phyloP scores from a whole-genome alignment of 2,113 vertebrate species.

The Chaetops frenatus region DNA sequence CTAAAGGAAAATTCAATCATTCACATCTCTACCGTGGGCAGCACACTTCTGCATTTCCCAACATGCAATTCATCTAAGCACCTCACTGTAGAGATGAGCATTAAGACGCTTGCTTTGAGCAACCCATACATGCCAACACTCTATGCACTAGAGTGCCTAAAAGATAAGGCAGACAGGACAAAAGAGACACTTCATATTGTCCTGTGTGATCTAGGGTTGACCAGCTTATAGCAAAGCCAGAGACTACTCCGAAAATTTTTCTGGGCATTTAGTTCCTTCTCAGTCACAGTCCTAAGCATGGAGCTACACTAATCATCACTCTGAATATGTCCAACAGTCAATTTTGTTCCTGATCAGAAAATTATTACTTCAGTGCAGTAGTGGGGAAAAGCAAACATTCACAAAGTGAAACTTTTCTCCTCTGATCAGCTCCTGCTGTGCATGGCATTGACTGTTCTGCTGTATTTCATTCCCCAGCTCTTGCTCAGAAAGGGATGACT shows the following conservation, averaged over 20 bases:
- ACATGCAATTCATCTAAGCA: not conserved
- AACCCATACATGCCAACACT: not conserved
- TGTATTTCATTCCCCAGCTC: conserved; percentile 74
- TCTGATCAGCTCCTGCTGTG: not conserved
- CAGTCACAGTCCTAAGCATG: not conserved
- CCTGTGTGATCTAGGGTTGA: not conserved
- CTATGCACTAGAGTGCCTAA: not conserved
- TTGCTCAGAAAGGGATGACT: conserved; percentile 89
- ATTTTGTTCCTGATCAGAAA: not conserved
- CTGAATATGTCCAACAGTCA: not conserved
- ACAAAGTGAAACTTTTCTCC: not conserved
- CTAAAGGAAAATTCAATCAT: not conserved
- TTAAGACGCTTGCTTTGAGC: not conserved
- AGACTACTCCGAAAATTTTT: not conserved
- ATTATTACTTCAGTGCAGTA: not conserved
- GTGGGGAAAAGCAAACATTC: not conserved
- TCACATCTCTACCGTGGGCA: not conserved
- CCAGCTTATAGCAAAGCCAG: not conserved
- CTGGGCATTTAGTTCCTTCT: not conserved
- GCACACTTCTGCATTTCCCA: not conserved
- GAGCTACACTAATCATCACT: not conserved
- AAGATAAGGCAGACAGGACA: not conserved
- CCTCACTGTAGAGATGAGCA: not conserved
- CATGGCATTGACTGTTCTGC: not conserved
- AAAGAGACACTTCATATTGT: not conserved